These are phyloP conservation scores for Rhagonycha lutea DNA, from an alignment of 2,888 invertebrate genomes.

Conservation along the genomic window DNA sequence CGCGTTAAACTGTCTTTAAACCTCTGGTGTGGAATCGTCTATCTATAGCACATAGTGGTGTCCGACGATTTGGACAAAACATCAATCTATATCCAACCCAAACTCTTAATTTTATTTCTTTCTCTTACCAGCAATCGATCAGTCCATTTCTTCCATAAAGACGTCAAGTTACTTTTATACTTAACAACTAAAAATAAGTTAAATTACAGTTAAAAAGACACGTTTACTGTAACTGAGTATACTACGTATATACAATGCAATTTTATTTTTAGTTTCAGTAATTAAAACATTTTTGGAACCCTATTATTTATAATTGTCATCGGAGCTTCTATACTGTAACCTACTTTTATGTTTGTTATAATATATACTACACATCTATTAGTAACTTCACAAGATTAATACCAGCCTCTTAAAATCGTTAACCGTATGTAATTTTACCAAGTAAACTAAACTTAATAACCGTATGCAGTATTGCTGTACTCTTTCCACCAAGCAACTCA, in stretches of 20 bases:
- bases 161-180: not conserved
- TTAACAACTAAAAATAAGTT: not conserved
- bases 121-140: not conserved
- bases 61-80: slow-evolving; percentile 12
- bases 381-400: not conserved
- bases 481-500: too few relatives aligned
- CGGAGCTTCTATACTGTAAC: not conserved
- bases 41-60: slow-evolving; percentile 6
- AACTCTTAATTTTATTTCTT: slow-evolving; percentile 6
- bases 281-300: not conserved
- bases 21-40: slow-evolving; percentile 21
- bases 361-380: not conserved
- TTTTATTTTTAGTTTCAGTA: not conserved
- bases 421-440: not conserved
- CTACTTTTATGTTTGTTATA: not conserved
- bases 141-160: not conserved
- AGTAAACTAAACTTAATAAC: not conserved
- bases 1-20: slow-evolving; percentile 25
- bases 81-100: slow-evolving; percentile 21
- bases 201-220: not conserved
- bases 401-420: not conserved
- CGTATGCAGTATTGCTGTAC: not conserved
- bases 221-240: not conserved
- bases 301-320: not conserved
- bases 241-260: not conserved